Evolutionary conservation across 2,888 invertebrate species (phyloP).

Genomic region (Dendrolimus pini): DNA sequence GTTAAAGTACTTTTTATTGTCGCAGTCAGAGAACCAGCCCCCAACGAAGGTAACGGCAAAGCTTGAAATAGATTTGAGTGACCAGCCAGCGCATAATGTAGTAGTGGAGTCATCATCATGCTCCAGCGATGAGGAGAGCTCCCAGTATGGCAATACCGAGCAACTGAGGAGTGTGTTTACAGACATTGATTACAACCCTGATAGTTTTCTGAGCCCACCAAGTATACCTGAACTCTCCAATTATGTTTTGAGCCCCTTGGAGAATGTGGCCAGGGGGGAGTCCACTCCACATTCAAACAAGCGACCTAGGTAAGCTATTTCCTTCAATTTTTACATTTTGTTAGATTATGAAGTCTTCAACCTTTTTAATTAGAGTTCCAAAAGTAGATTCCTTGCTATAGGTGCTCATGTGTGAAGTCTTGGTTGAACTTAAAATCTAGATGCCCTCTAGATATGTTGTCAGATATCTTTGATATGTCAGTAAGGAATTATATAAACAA

Average conservation of each 20-base stretch:
- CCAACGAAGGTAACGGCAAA: conserved; percentile 49
- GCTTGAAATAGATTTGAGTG: conserved; percentile 39
- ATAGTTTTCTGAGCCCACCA: conserved; percentile 67
- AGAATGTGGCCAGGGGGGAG: conserved; percentile 69
- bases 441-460: background rate
- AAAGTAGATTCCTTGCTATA: too few species aligned
- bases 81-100: conserved; percentile 55
- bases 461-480: conserved; percentile 3
- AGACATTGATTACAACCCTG: conserved; percentile 63
- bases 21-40: conserved; percentile 67
- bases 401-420: too few species aligned
- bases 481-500: too few species aligned
- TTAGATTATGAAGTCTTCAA: too few species aligned
- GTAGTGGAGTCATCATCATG: conserved; percentile 65
- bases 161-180: conserved; percentile 57
- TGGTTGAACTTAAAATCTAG: too few species aligned
- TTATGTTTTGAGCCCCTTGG: conserved; percentile 64
- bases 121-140: conserved; percentile 60
- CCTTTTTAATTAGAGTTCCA: too few species aligned
- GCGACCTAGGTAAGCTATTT: conserved; percentile 49
- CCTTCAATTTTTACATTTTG: background rate
- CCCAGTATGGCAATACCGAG: conserved; percentile 44
- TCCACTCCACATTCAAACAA: conserved; percentile 69
- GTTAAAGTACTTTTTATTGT: conserved; percentile 18
- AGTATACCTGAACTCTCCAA: conserved; percentile 61